These are phyloP conservation scores for Drosophila kepulauana DNA, from an alignment of 1,140 invertebrate genomes.

Conservation along the genomic window DNA sequence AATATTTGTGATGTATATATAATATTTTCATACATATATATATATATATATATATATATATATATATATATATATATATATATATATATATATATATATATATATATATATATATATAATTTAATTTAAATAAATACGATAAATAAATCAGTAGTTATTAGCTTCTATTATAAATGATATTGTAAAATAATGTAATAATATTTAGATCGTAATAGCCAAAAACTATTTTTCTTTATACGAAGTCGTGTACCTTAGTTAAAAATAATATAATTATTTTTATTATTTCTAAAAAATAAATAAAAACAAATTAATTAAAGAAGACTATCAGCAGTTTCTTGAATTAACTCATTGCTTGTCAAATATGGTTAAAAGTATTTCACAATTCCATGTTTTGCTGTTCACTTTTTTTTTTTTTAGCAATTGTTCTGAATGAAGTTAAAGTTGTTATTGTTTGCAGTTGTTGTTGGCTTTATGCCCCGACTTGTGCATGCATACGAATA, in stretches of 20 bases:
- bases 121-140: too few species aligned
- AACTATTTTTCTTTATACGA: too few species aligned
- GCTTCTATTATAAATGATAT: too few species aligned
- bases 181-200: too few species aligned
- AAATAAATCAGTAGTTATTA: too few species aligned
- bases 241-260: too few species aligned
- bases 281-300: background rate
- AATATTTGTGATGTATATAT: background rate
- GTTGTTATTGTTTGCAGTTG: conserved; percentile 28
- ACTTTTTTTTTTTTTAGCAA: conserved; percentile 10
- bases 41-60: background rate
- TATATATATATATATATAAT: background rate
- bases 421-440: conserved; percentile 31
- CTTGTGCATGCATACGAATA: conserved; percentile 72
- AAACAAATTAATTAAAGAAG: background rate
- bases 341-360: background rate
- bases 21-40: too few species aligned
- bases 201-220: too few species aligned
- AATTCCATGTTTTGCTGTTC: background rate
- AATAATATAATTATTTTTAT: too few species aligned
- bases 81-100: background rate
- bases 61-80: background rate
- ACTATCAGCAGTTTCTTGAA: background rate
- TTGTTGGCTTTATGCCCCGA: conserved; percentile 27
- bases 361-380: background rate